These are phyloP conservation scores for Cyclina sinensis DNA, from an alignment of 1,140 invertebrate species.

Conservation along the genomic window DNA sequence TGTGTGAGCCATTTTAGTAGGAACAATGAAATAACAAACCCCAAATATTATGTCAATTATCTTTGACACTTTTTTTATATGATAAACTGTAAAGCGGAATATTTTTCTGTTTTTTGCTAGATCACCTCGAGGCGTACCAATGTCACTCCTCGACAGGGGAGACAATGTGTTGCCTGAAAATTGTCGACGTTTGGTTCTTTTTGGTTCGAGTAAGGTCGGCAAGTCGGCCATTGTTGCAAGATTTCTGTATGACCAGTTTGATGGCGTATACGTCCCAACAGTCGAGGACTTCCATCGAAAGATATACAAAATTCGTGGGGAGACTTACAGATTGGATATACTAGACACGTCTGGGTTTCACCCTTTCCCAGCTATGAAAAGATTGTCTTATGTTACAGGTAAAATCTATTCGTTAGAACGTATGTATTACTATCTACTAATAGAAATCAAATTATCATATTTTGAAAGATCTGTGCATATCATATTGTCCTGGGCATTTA, in stretches of 20 bases:
- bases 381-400: slow-evolving; percentile 55
- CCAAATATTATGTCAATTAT: no score
- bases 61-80: no score
- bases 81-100: no score
- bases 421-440: no score
- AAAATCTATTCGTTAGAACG: no score
- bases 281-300: slow-evolving; percentile 59
- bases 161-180: slow-evolving; percentile 1
- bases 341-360: slow-evolving; percentile 43
- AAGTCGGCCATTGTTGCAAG: slow-evolving; percentile 96
- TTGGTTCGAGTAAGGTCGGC: slow-evolving; percentile 89
- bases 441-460: no score
- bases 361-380: slow-evolving; percentile 34
- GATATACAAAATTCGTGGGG: slow-evolving; percentile 56
- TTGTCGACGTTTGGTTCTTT: slow-evolving; percentile 38
- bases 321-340: slow-evolving; percentile 45
- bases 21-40: no score
- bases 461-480: no score
- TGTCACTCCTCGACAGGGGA: slow-evolving; percentile 41
- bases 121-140: not conserved
- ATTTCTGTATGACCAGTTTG: slow-evolving; percentile 91
- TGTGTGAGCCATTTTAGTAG: no score
- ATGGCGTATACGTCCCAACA: slow-evolving; percentile 78
- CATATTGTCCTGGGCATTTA: no score
- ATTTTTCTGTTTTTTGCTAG: no score